Percentiles rank a stretch among this genome's conserved stretches.
Conservation (phyloP, 92 coral and sea anemone genomes). For the Metridium senile region DNA sequence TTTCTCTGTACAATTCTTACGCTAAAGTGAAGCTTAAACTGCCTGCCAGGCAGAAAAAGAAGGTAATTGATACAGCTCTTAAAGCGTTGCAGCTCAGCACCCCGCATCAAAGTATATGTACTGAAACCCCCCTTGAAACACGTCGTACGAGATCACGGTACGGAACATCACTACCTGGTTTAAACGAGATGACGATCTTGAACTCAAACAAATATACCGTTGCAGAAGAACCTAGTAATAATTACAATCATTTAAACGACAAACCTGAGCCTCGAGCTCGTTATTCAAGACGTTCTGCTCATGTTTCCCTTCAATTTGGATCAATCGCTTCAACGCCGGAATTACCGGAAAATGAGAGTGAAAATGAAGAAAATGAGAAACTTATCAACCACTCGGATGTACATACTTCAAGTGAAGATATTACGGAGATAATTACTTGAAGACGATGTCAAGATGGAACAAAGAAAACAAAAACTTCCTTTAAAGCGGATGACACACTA, state of each 20-base stretch:
- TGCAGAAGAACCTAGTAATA: conserved; percentile 45
- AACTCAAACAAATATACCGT: conserved; percentile 44
- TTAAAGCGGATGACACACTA: too few relatives aligned
- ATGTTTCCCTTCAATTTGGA: conserved; percentile 58
- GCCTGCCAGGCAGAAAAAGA: conserved; percentile 83
- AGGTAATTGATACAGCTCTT: conserved; percentile 82
- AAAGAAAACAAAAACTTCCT: too few relatives aligned
- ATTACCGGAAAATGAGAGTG: conserved; percentile 75
- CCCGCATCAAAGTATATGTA: conserved; percentile 70
- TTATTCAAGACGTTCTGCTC: conserved; percentile 69
- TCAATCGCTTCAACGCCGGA: conserved; percentile 85
- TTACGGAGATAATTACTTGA: conserved; percentile 10
- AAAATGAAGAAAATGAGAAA: conserved; percentile 40
- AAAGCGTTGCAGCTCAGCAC: conserved; percentile 85
- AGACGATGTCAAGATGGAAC: not conserved
- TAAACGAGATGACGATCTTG: conserved; percentile 55
- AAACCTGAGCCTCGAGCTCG: conserved; percentile 45
- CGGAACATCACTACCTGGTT: conserved; percentile 70
- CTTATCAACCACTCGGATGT: not conserved
- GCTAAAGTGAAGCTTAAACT: conserved; percentile 97
- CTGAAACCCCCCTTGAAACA: conserved; percentile 46
- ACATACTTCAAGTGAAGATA: conserved; percentile 4
- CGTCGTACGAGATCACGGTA: conserved; percentile 69
- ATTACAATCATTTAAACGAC: conserved; percentile 53
- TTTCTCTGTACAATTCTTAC: conserved; percentile 90